Conservation (phyloP, 2,888 invertebrate genomes). For the Heliconius ismenius region DNA sequence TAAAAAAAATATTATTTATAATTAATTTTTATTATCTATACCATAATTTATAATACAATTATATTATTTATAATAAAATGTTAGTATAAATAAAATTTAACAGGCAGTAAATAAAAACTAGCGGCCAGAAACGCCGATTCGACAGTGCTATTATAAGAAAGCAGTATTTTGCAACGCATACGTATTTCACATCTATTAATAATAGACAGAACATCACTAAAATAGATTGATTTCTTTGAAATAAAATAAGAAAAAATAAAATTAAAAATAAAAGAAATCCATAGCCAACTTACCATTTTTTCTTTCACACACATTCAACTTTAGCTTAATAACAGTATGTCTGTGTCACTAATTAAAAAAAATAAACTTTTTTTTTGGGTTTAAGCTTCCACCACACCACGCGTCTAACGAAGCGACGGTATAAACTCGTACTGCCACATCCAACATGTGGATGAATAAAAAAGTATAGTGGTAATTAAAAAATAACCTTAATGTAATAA, state of each 20-base stretch:
- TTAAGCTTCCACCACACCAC: slow-evolving; percentile 16
- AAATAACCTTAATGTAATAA: neutral
- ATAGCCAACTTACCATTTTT: slow-evolving; percentile 18
- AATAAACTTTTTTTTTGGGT: neutral
- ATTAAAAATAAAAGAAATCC: neutral
- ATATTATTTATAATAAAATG: too few species aligned
- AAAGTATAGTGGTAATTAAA: neutral
- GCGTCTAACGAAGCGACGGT: slow-evolving; percentile 40
- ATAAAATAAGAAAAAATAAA: neutral
- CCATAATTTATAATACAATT: too few species aligned
- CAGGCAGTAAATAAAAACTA: neutral
- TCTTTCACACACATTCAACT: slow-evolving; percentile 1
- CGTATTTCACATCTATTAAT: slow-evolving; percentile 10
- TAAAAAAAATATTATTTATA: too few species aligned
- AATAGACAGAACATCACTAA: neutral
- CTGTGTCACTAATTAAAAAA: slow-evolving; percentile 19
- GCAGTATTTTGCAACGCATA: neutral
- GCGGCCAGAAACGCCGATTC: neutral
- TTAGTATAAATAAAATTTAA: neutral
- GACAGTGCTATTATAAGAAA: neutral
- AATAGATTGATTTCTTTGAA: slow-evolving; percentile 2
- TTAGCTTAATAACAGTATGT: slow-evolving; percentile 5
- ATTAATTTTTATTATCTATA: too few species aligned
- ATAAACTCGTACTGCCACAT: slow-evolving; percentile 37
- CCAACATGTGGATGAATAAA: slow-evolving; percentile 20